phyloP scores from a whole-genome alignment of 2,113 vertebrate genomes.

The Mastomys natalensis region DNA sequence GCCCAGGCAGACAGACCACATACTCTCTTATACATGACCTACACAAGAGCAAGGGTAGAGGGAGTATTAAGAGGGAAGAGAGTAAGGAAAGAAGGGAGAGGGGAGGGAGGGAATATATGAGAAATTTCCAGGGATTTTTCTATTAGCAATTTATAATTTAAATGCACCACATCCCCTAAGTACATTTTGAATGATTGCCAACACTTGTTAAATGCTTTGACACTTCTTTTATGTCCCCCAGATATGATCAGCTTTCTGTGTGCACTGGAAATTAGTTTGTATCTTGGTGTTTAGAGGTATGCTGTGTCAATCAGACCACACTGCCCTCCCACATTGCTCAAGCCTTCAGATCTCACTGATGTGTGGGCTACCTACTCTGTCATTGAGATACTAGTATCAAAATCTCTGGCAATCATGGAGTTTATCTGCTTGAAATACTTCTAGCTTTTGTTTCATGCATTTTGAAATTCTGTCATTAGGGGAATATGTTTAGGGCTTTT shows the following conservation, averaged over 20 bases:
- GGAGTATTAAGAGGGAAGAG: too few relatives aligned
- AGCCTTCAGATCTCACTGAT: not conserved
- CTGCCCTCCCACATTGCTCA: not conserved
- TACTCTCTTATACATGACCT: not conserved
- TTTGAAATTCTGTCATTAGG: not conserved
- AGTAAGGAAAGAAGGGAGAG: not conserved
- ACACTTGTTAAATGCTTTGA: conserved; percentile 33
- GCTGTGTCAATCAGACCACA: not conserved
- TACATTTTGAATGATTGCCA: conserved; percentile 19
- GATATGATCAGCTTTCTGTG: not conserved
- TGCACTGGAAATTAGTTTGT: not conserved
- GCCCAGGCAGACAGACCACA: too few relatives aligned
- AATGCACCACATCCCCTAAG: not conserved
- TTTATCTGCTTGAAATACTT: not conserved
- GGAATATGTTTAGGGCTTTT: not conserved
- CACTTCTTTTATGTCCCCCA: conserved; percentile 1
- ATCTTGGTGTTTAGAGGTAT: not conserved
- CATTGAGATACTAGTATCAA: not conserved
- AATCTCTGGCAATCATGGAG: conserved; percentile 26
- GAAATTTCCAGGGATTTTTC: conserved; percentile 38
- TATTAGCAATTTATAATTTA: conserved; percentile 48
- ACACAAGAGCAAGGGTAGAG: not conserved
- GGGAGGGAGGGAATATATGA: not conserved
- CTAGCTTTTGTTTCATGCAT: not conserved
- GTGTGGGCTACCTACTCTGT: not conserved